A percentile compares a stretch with the other conserved stretches of the same genome.
These are phyloP conservation scores for Neelides folsomi DNA, from an alignment of 2,888 invertebrate species.

Conservation along the genomic window DNA sequence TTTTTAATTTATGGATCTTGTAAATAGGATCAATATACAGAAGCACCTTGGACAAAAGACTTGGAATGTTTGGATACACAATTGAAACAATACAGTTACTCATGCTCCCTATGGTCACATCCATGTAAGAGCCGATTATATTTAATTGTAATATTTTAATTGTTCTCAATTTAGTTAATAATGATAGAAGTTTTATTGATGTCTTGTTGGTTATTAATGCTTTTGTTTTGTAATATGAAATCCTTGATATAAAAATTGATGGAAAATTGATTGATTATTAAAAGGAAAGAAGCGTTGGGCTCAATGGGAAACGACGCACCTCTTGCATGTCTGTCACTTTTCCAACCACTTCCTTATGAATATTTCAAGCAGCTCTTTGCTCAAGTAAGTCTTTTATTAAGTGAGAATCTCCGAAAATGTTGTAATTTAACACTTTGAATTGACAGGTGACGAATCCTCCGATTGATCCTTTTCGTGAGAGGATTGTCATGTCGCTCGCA, in stretches of 20 bases:
- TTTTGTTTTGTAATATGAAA: too few relatives aligned
- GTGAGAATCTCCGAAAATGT: neutral
- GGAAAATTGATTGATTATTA: conserved; percentile 28
- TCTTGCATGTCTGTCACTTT: conserved; percentile 86
- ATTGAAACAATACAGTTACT: conserved; percentile 89
- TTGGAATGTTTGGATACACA: conserved; percentile 84
- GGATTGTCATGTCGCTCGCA: conserved; percentile 94
- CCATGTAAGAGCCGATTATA: conserved; percentile 52
- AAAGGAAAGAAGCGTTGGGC: conserved; percentile 91
- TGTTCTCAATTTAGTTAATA: too few relatives aligned
- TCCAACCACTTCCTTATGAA: conserved; percentile 86
- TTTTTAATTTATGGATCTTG: conserved; percentile 9
- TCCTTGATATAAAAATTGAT: too few relatives aligned
- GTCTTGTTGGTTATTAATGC: neutral
- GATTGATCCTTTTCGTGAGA: conserved; percentile 97
- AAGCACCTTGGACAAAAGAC: conserved; percentile 54
- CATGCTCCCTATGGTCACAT: conserved; percentile 88
- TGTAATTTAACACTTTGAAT: neutral
- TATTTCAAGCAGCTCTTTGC: conserved; percentile 99
- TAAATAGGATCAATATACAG: conserved; percentile 3
- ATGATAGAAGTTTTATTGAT: too few relatives aligned
- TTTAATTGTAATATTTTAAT: neutral
- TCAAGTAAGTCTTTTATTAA: conserved; percentile 47
- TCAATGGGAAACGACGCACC: conserved; percentile 99
- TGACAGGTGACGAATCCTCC: conserved; percentile 86